These are phyloP conservation scores for Listrodromus nycthemerus DNA, from an alignment of 2,888 invertebrate genomes.

Conservation along the genomic window DNA sequence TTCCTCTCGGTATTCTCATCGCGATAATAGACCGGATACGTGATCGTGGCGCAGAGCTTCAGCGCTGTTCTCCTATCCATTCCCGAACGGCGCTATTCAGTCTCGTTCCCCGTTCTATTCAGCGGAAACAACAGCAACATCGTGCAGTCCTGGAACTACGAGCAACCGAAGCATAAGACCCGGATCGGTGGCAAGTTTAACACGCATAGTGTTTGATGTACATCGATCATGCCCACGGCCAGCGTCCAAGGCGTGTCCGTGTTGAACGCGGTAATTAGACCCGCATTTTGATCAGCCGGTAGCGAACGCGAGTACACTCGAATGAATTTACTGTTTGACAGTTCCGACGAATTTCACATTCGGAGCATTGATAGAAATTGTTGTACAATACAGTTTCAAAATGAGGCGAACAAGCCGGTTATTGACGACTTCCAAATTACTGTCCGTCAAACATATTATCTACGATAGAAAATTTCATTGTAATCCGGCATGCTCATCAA, in stretches of 20 bases:
- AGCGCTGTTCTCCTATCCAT: background rate
- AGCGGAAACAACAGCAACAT: background rate
- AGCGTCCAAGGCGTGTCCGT: background rate
- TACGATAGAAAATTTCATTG: too few species aligned
- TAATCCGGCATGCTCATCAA: too few species aligned
- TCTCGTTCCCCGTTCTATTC: background rate
- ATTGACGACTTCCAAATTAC: too few species aligned
- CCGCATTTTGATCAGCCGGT: background rate
- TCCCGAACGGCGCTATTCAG: background rate
- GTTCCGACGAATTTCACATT: background rate
- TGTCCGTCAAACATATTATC: too few species aligned
- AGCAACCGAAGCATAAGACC: constrained; percentile 13
- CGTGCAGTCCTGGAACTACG: background rate
- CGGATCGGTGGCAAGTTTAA: constrained; percentile 47
- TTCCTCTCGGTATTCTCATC: background rate
- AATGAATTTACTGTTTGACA: too few species aligned
- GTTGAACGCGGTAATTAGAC: constrained; percentile 3
- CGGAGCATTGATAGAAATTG: background rate
- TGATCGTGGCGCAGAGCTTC: background rate
- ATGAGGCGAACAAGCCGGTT: too few species aligned
- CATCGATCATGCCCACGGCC: constrained; percentile 7
- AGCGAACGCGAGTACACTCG: background rate
- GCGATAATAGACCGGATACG: background rate
- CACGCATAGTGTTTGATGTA: constrained; percentile 17
- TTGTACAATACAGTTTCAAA: background rate